Percentiles rank a stretch among this genome's conserved stretches.
Evolutionary conservation across 2,113 vertebrate genomes (phyloP).

Genomic region (Dicaeum eximium): DNA sequence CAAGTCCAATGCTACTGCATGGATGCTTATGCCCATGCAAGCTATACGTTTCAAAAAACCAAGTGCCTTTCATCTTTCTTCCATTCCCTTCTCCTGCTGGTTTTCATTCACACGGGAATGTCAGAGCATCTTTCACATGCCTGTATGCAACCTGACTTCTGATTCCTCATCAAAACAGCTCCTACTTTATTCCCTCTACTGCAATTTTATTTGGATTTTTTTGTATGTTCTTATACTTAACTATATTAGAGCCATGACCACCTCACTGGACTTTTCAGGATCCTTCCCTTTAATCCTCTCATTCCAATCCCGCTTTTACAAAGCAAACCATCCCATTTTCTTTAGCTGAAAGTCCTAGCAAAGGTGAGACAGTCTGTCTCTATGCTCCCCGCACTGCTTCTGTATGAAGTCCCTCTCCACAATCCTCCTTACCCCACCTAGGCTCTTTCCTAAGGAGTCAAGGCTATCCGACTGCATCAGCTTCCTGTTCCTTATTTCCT

Average conservation of each 20-base stretch:
- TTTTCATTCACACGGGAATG: not conserved
- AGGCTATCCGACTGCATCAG: not conserved
- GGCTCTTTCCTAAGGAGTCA: not conserved
- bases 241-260: rapidly evolving
- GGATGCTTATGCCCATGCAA: not conserved
- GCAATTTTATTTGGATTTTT: not conserved
- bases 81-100: not conserved
- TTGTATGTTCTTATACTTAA: not conserved
- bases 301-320: not conserved
- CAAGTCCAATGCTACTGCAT: not conserved
- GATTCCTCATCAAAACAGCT: not conserved
- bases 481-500: not conserved
- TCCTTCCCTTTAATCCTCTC: not conserved
- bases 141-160: not conserved
- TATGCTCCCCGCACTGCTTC: too few relatives aligned
- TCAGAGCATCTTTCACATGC: not conserved
- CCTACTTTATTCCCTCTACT: not conserved
- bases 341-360: not conserved
- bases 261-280: not conserved
- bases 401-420: not conserved
- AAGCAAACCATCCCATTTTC: not conserved
- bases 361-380: not conserved
- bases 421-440: not conserved
- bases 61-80: not conserved
- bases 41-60: rapidly evolving